These are phyloP conservation scores for Ostrea denselamellosa DNA, from an alignment of 1,140 invertebrate species.

Conservation along the genomic window DNA sequence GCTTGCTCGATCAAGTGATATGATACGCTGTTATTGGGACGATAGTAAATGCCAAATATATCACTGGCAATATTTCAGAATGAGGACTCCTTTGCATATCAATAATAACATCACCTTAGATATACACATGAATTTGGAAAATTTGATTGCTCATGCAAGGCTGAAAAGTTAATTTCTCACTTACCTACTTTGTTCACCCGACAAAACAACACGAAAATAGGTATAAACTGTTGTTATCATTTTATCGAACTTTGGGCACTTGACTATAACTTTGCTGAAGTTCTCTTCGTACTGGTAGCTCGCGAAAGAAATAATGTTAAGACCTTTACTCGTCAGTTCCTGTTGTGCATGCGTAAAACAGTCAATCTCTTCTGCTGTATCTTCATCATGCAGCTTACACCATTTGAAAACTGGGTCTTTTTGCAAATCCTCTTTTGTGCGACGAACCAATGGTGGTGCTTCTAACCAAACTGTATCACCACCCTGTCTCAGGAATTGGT, in stretches of 20 bases:
- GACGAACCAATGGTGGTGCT: slow-evolving; percentile 56
- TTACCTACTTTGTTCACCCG: slow-evolving; percentile 30
- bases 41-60: neutral
- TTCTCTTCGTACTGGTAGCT: slow-evolving; percentile 68
- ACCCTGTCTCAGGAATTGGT: slow-evolving; percentile 56
- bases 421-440: slow-evolving; percentile 55
- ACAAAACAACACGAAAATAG: slow-evolving; percentile 67
- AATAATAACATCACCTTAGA: no score
- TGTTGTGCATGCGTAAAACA: slow-evolving; percentile 63
- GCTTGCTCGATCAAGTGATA: no score
- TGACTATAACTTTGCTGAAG: slow-evolving; percentile 62
- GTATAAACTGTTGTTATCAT: slow-evolving; percentile 59
- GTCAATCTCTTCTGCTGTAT: slow-evolving; percentile 43
- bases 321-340: slow-evolving; percentile 55
- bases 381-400: slow-evolving; percentile 45
- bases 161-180: neutral
- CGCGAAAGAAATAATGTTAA: slow-evolving; percentile 57
- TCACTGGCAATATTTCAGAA: neutral
- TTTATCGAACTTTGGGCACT: slow-evolving; percentile 64
- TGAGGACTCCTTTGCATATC: no score
- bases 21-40: no score
- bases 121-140: no score
- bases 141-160: neutral
- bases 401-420: slow-evolving; percentile 59
- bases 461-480: slow-evolving; percentile 64